Evolutionary conservation across 2,888 invertebrate genomes (phyloP).

Genomic region (Caenorhabditis macrosperma): DNA sequence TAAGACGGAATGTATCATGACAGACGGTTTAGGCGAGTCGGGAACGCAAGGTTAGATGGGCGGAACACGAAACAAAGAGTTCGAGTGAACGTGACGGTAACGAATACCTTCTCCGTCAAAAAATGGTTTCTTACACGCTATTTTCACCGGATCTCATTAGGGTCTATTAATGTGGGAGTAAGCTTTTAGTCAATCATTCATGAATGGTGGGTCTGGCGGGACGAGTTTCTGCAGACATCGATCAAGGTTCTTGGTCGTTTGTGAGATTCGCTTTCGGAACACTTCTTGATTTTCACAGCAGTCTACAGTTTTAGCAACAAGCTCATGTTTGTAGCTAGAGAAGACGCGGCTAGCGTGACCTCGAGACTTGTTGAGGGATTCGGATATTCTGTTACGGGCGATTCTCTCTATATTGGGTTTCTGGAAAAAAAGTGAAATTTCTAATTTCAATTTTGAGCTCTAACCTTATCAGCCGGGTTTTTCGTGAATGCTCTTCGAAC

Average conservation of each 20-base stretch:
- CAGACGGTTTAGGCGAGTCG: too few species aligned
- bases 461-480: background rate
- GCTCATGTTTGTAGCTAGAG: background rate
- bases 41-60: too few species aligned
- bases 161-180: too few species aligned
- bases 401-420: background rate
- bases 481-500: background rate
- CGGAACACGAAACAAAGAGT: background rate
- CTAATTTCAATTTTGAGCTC: background rate
- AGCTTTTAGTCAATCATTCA: too few species aligned
- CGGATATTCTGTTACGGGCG: background rate
- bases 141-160: background rate
- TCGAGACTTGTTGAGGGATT: background rate
- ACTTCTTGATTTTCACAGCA: slow-evolving; percentile 6
- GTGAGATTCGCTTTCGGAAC: slow-evolving; percentile 2
- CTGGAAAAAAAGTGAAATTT: background rate
- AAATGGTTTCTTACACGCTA: too few species aligned
- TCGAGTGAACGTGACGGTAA: too few species aligned
- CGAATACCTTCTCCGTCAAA: too few species aligned
- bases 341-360: background rate
- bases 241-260: background rate
- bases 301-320: background rate
- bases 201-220: background rate
- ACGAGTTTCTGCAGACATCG: background rate
- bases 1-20: background rate